A percentile compares a stretch with the other conserved stretches of the same genome.
Evolutionary conservation across 2,888 invertebrate genomes (phyloP).

Genomic region (Baccha elongata): DNA sequence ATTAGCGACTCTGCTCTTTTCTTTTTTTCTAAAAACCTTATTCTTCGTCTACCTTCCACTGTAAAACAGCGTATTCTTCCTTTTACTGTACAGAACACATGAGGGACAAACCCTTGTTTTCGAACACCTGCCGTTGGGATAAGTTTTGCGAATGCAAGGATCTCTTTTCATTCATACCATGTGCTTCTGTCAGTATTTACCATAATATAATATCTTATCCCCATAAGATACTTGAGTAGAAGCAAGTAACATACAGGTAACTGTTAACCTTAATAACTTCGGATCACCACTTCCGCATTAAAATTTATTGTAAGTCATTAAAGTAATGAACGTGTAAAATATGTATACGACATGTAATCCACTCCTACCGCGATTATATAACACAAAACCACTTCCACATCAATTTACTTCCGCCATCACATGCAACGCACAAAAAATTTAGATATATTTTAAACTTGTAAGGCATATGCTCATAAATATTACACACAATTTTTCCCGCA

Average conservation of each 20-base stretch:
- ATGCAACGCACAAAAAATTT: conserved; percentile 4
- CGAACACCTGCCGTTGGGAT: no score
- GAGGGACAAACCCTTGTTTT: no score
- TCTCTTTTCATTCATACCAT: no score
- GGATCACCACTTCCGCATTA: conserved; percentile 27
- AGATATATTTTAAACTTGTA: conserved; percentile 36
- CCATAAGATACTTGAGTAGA: background rate
- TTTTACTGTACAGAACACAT: no score
- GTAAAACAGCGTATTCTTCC: no score
- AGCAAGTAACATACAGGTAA: background rate
- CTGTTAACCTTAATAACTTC: background rate
- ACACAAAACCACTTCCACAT: no score
- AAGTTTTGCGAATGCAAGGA: no score
- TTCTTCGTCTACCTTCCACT: no score
- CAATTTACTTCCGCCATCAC: conserved; percentile 9
- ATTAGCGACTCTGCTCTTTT: no score
- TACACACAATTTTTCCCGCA: conserved; percentile 44
- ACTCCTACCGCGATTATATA: background rate
- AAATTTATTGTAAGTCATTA: conserved; percentile 37
- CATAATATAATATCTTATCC: no score
- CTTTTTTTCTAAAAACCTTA: no score
- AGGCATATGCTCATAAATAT: conserved; percentile 50
- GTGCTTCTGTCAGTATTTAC: background rate
- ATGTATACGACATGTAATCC: conserved; percentile 15
- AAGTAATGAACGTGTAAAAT: conserved; percentile 31